Percentiles rank a stretch among this genome's conserved stretches.
These are phyloP conservation scores for Pyrrhura leucotis DNA, from an alignment of 2,797 vertebrate species.

Conservation along the genomic window DNA sequence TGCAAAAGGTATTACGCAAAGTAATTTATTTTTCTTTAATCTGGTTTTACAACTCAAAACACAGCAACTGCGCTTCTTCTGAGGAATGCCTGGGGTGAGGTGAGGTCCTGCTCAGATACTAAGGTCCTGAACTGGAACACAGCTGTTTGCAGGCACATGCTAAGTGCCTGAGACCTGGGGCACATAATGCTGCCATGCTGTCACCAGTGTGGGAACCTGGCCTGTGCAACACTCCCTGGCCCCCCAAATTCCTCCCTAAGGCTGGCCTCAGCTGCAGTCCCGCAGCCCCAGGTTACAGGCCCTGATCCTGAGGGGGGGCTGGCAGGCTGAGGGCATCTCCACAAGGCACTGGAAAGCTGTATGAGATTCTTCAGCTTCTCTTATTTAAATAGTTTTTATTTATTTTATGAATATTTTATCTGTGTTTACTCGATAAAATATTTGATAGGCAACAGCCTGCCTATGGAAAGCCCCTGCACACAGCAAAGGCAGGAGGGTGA, in stretches of 20 bases:
- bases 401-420: neutral
- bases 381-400: neutral
- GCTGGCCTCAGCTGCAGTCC: neutral
- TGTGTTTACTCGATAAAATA: neutral
- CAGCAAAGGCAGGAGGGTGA: neutral
- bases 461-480: neutral
- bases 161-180: neutral
- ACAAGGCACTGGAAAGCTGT: neutral
- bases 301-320: accelerated
- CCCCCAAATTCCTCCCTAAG: accelerated
- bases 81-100: neutral
- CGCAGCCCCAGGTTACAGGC: neutral
- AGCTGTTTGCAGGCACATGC: neutral
- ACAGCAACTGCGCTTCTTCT: neutral
- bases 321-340: neutral
- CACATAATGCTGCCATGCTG: neutral
- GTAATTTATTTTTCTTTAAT: neutral
- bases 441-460: neutral
- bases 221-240: neutral
- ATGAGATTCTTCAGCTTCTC: neutral
- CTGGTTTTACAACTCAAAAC: neutral
- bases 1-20: neutral
- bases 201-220: accelerated
- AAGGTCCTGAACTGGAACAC: neutral
- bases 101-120: neutral